phyloP scores from a whole-genome alignment of 1,140 invertebrate genomes.

The Tetramorium simillimum region DNA sequence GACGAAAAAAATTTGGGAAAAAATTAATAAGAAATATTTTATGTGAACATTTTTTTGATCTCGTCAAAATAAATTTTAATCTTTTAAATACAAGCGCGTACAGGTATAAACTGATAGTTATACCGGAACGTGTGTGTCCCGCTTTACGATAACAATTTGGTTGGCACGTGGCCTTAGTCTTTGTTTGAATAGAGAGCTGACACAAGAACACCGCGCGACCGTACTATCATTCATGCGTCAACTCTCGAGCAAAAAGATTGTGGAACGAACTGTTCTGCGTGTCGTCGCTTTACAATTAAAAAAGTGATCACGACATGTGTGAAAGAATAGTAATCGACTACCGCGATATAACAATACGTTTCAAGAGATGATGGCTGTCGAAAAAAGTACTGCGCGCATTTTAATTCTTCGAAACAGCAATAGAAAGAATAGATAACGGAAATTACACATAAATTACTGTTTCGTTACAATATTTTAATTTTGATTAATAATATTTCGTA shows the following conservation, averaged over 20 bases:
- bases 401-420: too few relatives aligned
- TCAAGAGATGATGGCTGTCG: neutral
- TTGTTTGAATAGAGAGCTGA: neutral
- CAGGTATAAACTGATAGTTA: too few relatives aligned
- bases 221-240: neutral
- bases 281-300: neutral
- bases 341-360: neutral
- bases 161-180: neutral
- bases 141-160: neutral
- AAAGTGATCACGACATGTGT: neutral
- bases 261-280: neutral
- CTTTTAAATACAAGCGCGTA: too few relatives aligned
- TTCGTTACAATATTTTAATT: too few relatives aligned
- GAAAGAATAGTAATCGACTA: neutral
- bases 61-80: too few relatives aligned
- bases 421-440: too few relatives aligned
- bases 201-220: neutral
- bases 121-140: too few relatives aligned
- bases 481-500: too few relatives aligned
- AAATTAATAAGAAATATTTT: too few relatives aligned
- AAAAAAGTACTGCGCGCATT: too few relatives aligned
- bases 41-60: too few relatives aligned
- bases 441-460: too few relatives aligned
- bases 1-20: neutral
- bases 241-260: neutral